Percentiles rank a stretch among this genome's conserved stretches.
Conservation (phyloP, 2,888 invertebrate species). For the Coenonympha glycerion region DNA sequence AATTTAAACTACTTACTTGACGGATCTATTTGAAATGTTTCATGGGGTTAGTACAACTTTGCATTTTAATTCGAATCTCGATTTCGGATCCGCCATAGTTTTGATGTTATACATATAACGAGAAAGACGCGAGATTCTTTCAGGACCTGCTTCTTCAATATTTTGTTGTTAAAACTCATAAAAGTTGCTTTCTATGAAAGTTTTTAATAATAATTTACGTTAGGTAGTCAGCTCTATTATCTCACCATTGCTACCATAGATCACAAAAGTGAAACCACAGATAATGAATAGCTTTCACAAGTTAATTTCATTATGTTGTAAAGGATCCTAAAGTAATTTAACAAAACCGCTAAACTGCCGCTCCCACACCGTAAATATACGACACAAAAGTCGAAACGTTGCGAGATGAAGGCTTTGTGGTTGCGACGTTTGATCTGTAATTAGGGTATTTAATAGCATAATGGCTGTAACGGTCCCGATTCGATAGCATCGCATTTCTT, state of each 20-base stretch:
- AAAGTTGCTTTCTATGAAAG: neutral
- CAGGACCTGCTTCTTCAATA: no score
- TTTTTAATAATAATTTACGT: no score
- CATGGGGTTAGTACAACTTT: no score
- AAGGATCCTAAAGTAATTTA: slow-evolving; percentile 53
- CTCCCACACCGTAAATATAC: slow-evolving; percentile 51
- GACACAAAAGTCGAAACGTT: slow-evolving; percentile 59
- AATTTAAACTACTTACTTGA: no score
- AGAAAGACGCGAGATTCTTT: no score
- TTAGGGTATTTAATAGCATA: slow-evolving; percentile 67
- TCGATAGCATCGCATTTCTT: slow-evolving; percentile 58
- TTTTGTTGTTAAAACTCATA: no score
- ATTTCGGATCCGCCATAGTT: no score
- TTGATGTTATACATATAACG: no score
- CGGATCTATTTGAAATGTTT: no score
- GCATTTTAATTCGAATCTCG: no score
- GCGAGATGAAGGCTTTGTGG: slow-evolving; percentile 66
- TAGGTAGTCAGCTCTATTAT: neutral
- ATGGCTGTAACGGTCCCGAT: slow-evolving; percentile 66
- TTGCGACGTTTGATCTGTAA: slow-evolving; percentile 68
- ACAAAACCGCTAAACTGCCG: slow-evolving; percentile 55
- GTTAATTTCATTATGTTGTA: slow-evolving; percentile 22
- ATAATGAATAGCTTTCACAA: slow-evolving; percentile 11
- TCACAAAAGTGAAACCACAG: slow-evolving; percentile 2
- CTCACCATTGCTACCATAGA: neutral